These are phyloP conservation scores for Odontamblyopus lacepedii DNA, from an alignment of 2,797 vertebrate genomes.

Conservation along the genomic window DNA sequence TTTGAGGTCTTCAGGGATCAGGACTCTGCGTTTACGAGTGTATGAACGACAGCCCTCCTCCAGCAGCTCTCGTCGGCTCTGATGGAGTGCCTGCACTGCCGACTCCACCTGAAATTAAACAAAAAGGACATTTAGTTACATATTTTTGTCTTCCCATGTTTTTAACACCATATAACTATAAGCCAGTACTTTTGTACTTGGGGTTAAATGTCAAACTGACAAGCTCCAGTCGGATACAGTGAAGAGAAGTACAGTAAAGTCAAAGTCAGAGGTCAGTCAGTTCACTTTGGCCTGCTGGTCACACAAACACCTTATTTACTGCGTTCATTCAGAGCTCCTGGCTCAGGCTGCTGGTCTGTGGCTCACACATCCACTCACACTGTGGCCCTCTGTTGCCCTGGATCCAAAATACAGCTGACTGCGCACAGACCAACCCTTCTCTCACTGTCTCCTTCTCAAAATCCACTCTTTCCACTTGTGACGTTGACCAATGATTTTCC, in stretches of 20 bases:
- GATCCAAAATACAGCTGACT: slow-evolving; percentile 18
- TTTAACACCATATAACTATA: not conserved
- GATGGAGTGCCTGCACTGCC: slow-evolving; percentile 77
- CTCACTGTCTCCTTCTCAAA: not conserved
- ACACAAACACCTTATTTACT: slow-evolving; percentile 55
- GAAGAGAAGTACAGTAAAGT: slow-evolving; percentile 19
- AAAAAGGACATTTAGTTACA: not conserved
- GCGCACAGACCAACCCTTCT: slow-evolving; percentile 11
- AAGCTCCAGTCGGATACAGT: too few species aligned
- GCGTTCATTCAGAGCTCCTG: slow-evolving; percentile 41
- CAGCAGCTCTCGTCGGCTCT: slow-evolving; percentile 82
- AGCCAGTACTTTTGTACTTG: not conserved
- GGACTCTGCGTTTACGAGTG: slow-evolving; percentile 82
- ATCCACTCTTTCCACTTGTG: not conserved
- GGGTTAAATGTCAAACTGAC: not conserved
- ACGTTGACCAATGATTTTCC: slow-evolving; percentile 12
- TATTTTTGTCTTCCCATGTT: not conserved
- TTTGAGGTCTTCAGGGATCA: slow-evolving; percentile 86
- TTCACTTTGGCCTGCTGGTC: slow-evolving; percentile 42
- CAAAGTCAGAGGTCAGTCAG: slow-evolving; percentile 43
- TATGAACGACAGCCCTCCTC: slow-evolving; percentile 82
- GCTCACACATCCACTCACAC: slow-evolving; percentile 33
- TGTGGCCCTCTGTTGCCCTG: slow-evolving; percentile 45
- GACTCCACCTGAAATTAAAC: slow-evolving; percentile 67
- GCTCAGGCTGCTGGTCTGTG: slow-evolving; percentile 37